phyloP scores from a whole-genome alignment of 2,888 invertebrate genomes.

The Chironomus riparius region DNA sequence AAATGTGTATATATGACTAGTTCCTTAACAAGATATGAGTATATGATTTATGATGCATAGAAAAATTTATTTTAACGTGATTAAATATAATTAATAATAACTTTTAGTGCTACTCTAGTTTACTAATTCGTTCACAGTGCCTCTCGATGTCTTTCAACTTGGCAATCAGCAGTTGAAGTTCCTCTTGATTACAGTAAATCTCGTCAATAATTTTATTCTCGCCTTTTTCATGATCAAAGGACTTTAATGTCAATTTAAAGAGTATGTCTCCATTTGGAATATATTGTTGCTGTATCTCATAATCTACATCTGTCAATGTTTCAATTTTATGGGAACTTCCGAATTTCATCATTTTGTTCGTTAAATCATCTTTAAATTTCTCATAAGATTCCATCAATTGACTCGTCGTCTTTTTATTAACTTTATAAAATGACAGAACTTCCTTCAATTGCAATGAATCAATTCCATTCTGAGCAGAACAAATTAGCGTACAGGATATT shows the following conservation, averaged over 20 bases:
- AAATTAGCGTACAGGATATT: conserved; percentile 36
- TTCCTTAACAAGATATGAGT: background rate
- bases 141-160: conserved; percentile 41
- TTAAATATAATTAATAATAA: conserved; percentile 16
- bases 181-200: conserved; percentile 41
- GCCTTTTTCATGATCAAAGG: background rate
- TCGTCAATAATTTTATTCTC: conserved; percentile 39
- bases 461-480: conserved; percentile 37
- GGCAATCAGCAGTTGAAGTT: conserved; percentile 40
- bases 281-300: conserved; percentile 40
- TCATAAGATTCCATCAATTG: conserved; percentile 38
- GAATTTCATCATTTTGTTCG: conserved; percentile 34
- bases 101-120: conserved; percentile 27
- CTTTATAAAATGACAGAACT: conserved; percentile 32
- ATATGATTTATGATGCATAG: background rate
- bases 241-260: conserved; percentile 37
- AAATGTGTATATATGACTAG: background rate
- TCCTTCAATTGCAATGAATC: conserved; percentile 35
- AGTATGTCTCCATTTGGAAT: conserved; percentile 38
- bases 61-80: conserved; percentile 13
- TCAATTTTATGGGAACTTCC: conserved; percentile 34
- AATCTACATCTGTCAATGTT: conserved; percentile 40
- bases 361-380: conserved; percentile 37
- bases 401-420: conserved; percentile 34
- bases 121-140: conserved; percentile 35